A percentile compares a stretch with the other conserved stretches of the same genome.
These are phyloP conservation scores for Holacanthella duospinosa DNA, from an alignment of 2,888 invertebrate species.

Conservation along the genomic window DNA sequence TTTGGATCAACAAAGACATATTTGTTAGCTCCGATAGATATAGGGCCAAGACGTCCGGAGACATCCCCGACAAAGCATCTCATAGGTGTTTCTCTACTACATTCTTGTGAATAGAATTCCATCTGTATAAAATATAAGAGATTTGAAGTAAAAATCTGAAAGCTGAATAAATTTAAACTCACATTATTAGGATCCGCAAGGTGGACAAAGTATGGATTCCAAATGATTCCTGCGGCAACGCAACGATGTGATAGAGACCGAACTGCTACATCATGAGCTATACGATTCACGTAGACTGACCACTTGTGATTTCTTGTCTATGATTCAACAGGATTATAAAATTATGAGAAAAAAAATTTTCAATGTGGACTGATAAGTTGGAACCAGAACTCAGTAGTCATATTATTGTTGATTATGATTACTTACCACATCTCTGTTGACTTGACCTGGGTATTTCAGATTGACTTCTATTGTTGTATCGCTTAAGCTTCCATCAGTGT, in stretches of 20 bases:
- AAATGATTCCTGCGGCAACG: conserved; percentile 79
- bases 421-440: conserved; percentile 66
- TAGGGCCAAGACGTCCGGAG: conserved; percentile 69
- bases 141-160: neutral
- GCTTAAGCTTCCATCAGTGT: conserved; percentile 72
- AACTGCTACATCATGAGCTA: conserved; percentile 81
- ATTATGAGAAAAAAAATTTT: conserved; percentile 4
- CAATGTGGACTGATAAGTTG: neutral
- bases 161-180: conserved; percentile 39
- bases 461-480: conserved; percentile 85
- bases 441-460: conserved; percentile 71
- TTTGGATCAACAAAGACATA: conserved; percentile 73
- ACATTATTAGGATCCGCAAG: conserved; percentile 80
- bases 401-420: neutral
- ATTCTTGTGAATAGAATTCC: conserved; percentile 74
- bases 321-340: conserved; percentile 33
- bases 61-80: conserved; percentile 86
- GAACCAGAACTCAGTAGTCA: neutral
- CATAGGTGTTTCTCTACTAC: conserved; percentile 74
- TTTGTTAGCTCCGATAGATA: conserved; percentile 65
- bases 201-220: conserved; percentile 86
- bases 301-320: conserved; percentile 75
- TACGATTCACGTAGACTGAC: conserved; percentile 83
- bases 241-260: conserved; percentile 67
- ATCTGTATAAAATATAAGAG: conserved; percentile 47